These are phyloP conservation scores for Antigone vipio DNA, from an alignment of 2,113 vertebrate species.

Conservation along the genomic window DNA sequence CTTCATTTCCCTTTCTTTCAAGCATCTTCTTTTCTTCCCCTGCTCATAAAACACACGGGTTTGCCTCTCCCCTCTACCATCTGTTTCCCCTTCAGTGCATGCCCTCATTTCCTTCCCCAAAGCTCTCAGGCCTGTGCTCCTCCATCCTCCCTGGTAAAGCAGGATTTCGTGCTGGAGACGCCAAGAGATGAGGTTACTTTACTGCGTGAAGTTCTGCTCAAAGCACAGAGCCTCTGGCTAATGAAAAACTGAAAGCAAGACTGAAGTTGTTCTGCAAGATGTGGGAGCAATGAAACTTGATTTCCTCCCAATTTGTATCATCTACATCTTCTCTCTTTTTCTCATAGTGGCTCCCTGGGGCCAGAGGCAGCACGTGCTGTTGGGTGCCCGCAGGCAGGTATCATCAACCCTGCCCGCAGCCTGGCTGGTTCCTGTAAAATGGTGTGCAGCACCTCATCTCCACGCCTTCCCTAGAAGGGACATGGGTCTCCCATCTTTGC, in stretches of 20 bases:
- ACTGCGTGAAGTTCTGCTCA: neutral
- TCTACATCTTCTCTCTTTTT: rapidly evolving
- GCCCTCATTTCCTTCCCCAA: rapidly evolving
- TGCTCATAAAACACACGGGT: neutral
- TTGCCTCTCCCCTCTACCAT: neutral
- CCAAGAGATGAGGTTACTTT: neutral
- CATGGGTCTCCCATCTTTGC: neutral
- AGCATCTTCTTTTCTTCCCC: neutral
- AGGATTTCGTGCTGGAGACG: neutral
- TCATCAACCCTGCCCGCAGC: neutral
- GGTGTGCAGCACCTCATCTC: neutral
- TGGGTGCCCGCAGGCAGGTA: neutral
- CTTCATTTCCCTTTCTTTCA: neutral
- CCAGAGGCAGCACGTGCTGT: neutral
- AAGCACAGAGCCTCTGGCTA: neutral
- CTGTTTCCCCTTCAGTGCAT: neutral
- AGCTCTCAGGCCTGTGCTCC: neutral
- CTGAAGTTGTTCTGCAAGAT: neutral
- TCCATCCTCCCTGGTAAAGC: neutral
- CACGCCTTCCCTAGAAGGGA: neutral
- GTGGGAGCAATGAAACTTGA: neutral
- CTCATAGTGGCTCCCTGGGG: neutral
- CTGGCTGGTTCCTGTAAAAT: neutral
- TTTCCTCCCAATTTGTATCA: neutral
- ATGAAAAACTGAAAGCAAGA: neutral